These are phyloP conservation scores for Phyllostomus hastatus DNA, from an alignment of 2,113 vertebrate genomes.

Conservation along the genomic window DNA sequence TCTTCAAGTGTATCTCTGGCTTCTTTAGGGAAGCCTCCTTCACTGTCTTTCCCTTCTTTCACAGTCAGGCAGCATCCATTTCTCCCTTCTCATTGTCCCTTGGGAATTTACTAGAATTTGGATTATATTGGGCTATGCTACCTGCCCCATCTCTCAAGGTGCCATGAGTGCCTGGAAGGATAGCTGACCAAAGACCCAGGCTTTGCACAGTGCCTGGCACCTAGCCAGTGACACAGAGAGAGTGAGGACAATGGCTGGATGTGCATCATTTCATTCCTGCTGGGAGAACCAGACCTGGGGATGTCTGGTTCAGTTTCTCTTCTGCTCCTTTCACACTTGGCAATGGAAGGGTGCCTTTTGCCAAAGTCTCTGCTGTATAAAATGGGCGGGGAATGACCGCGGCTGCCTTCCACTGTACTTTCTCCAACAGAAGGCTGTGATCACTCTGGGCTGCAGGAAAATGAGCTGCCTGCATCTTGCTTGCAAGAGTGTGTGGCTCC, in stretches of 20 bases:
- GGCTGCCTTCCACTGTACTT: rapidly evolving
- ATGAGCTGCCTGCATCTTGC: background rate
- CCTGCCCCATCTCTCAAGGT: background rate
- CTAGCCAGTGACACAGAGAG: rapidly evolving
- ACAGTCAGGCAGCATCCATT: rapidly evolving
- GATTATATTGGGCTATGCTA: rapidly evolving
- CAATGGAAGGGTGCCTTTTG: background rate
- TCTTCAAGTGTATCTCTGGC: background rate
- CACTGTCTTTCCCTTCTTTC: rapidly evolving
- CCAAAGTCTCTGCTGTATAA: background rate
- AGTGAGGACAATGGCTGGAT: rapidly evolving
- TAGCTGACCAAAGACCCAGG: background rate
- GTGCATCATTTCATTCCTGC: rapidly evolving
- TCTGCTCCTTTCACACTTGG: background rate
- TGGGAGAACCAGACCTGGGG: background rate
- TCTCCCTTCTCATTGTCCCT: background rate
- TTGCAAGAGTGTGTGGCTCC: background rate
- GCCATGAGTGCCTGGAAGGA: rapidly evolving
- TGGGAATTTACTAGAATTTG: background rate
- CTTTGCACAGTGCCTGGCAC: background rate
- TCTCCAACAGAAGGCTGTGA: background rate
- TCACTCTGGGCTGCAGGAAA: background rate
- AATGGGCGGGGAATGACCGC: rapidly evolving
- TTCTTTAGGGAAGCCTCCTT: background rate
- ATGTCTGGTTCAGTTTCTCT: rapidly evolving